Evolutionary conservation across 1,140 invertebrate genomes (phyloP), one percentile per base, ranked within the genome.

Genomic region (Zaprionus ornatus): DNA sequence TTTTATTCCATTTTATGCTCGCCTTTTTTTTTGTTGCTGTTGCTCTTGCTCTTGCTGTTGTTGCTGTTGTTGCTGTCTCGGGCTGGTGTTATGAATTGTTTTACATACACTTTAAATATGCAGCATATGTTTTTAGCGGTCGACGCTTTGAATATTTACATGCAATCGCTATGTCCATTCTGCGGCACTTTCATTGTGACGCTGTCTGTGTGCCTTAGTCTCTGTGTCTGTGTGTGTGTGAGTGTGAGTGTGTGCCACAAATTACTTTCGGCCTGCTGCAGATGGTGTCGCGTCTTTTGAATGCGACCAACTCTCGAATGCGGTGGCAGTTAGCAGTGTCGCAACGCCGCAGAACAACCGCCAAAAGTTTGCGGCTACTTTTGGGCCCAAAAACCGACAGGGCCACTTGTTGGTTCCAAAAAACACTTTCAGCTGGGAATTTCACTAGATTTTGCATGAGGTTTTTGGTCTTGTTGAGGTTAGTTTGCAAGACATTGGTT

Each of bases 91-190:
- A 67, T 70, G 63, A 68, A 72, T 59, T 85, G 77, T 74, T 74
- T 74, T 80, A 74, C 45, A 74, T 85, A 74, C 62, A 74, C 79
- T 71, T 74, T 73, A 76, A 65, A 80, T 63, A 74, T 81, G 42
- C 63, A 59, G 48, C 79, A 85, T 71, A 73, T 72, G 70, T 57
- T 70, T 66, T 79, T 69, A 62, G 74, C 69, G 68, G 61, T 66
- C 48, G 60, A 10, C 45, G 67, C 54, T 76, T 76, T 72, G 74
- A 65, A 76, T 64, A 76, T 76, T 76, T 75, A 59, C 60, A 71
- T 71, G 45, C 25, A 42, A 52, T 64, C 56, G 40, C 54, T 25
- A 45, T 45, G 25, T 59, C n/a, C 61, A 59, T 59, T 71, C 27
- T 71, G 73, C 65, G 45, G 61, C 74, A 76, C 55, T 61, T 55